A percentile compares a stretch with the other conserved stretches of the same genome.
phyloP scores from a whole-genome alignment of 2,888 invertebrate species.

The Enchytraeus crypticus region DNA sequence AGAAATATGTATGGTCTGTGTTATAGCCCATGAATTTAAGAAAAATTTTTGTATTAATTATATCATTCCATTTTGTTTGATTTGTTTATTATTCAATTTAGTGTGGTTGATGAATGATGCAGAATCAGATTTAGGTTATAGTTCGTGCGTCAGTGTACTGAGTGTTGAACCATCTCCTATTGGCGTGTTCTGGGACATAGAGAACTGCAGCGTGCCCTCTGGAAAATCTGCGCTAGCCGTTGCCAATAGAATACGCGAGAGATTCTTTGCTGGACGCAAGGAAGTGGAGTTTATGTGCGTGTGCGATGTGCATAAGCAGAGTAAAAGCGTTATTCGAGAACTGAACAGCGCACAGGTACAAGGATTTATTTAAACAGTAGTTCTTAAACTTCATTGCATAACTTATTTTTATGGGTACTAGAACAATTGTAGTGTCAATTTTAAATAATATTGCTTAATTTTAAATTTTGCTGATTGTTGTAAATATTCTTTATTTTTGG shows the following conservation, averaged over 20 bases:
- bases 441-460: too few relatives aligned
- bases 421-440: too few relatives aligned
- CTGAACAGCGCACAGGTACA: conserved; percentile 50
- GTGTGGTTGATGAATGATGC: too few relatives aligned
- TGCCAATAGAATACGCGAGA: conserved; percentile 63
- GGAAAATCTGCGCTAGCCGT: conserved; percentile 71
- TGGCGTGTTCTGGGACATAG: conserved; percentile 87
- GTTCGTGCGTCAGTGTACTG: too few relatives aligned
- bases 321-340: conserved; percentile 66
- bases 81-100: too few relatives aligned
- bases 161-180: conserved; percentile 57
- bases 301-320: conserved; percentile 77
- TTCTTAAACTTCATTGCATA: neutral
- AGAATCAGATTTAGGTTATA: too few relatives aligned
- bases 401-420: neutral
- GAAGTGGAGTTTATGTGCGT: conserved; percentile 83
- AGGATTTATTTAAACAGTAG: neutral
- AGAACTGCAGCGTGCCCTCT: conserved; percentile 76
- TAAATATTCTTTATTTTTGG: too few relatives aligned
- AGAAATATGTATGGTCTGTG: too few relatives aligned
- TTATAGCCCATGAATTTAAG: too few relatives aligned
- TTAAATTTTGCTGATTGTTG: too few relatives aligned
- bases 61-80: too few relatives aligned
- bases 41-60: too few relatives aligned
- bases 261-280: conserved; percentile 65